phyloP scores from a whole-genome alignment of 30 jellyfish, hydroid and myxozoan genomes.

The Cassiopea xamachana region DNA sequence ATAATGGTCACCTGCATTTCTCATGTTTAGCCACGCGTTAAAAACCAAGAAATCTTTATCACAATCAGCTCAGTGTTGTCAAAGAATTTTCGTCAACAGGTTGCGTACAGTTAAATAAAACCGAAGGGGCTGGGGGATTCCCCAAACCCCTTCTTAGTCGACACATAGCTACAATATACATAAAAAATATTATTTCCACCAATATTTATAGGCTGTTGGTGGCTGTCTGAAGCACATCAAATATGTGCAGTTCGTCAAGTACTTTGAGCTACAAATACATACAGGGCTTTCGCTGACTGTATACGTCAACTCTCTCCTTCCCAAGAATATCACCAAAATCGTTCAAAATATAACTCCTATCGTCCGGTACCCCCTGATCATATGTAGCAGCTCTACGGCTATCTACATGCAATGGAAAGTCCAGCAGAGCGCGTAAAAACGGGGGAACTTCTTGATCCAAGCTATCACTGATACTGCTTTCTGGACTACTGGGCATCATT shows the following conservation, averaged over 20 bases:
- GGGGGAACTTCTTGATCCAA: conserved; percentile 79
- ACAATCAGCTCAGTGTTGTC: not conserved
- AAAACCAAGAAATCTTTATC: too few species aligned
- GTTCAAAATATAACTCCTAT: conserved; percentile 53
- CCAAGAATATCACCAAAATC: conserved; percentile 78
- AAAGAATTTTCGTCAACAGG: not conserved
- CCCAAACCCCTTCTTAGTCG: not conserved
- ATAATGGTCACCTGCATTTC: too few species aligned
- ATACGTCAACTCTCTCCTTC: conserved; percentile 46
- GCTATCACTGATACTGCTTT: conserved; percentile 60
- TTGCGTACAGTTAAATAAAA: not conserved
- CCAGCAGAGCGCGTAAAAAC: conserved; percentile 72
- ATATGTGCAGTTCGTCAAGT: not conserved
- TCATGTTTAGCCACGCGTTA: too few species aligned
- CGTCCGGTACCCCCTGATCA: conserved; percentile 71
- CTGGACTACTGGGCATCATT: conserved; percentile 83
- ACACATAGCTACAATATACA: not conserved
- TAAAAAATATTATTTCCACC: not conserved
- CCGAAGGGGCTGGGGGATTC: not conserved
- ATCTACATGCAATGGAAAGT: conserved; percentile 74
- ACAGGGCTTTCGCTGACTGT: conserved; percentile 52
- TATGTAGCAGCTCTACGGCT: conserved; percentile 33
- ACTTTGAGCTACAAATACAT: conserved; percentile 55
- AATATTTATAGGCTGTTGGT: not conserved
- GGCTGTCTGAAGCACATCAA: not conserved